Base-by-base conservation (phyloP, 2,113 vertebrate genomes). In the Chaetura pelagica region DNA sequence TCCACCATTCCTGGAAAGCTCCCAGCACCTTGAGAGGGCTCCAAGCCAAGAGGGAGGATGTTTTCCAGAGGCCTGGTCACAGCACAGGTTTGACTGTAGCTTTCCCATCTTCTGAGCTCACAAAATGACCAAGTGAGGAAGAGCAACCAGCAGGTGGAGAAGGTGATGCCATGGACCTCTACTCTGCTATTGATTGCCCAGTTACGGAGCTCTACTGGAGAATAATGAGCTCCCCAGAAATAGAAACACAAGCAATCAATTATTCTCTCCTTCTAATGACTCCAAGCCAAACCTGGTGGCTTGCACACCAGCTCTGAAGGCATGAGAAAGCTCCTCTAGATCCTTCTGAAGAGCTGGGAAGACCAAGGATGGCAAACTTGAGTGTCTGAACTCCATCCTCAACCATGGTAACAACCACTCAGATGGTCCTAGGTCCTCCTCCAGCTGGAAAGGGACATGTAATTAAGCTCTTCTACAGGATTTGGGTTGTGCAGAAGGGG, bases 191-290 rank as follows among this genome's bases (percentile, higher is more conserved):
- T 71, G 62, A 97, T 21, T 75, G 76, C 62, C n/a, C 67, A 77
- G 52, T 87, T 92, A 16, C 51, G 63, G 51, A 57, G 83, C 71
- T 77, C 95, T 75, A 51, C 68, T 84, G 85, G 34, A 78, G 96
- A 95, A 82, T 78, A 85, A 91, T 9, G 69, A 85, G 54, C 74
- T 58, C 59, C 44, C 88, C 68, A 89, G 64, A 91, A 94, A 95
- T 78, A 95, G 89, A 90, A 96, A 87, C 52, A 75, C 40, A 80
- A 77, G 49, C 30, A 30, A 94, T 88, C 40, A 13, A 90, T 94
- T 96, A 84, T 69, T 52, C 87, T 38, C 67, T 77, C 78, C 67
- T n/a, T 74, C 88, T 96, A 89, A 96, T 95, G 89, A 89, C 55
- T 93, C 71, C 72, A 61, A 93, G 61, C 51, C 78, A 80, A 93